Base-by-base conservation (phyloP, 2,888 invertebrate species). In the Mythimna ferrago region DNA sequence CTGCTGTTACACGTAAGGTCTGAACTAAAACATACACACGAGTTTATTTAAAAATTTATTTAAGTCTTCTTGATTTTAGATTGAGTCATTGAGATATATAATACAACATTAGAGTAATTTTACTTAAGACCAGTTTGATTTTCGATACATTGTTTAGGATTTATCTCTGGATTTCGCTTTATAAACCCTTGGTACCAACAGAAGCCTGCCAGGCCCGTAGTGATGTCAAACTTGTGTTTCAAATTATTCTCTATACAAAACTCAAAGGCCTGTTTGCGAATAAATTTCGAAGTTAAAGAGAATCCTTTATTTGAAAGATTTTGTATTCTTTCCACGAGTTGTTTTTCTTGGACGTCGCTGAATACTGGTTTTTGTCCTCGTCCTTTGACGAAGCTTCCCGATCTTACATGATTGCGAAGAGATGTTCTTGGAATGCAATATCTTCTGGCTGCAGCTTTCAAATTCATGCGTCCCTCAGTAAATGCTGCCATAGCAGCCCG, bases 181-280 rank as follows among this genome's bases (percentile, higher is more conserved):
- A 75, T 14, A 75, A 76, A 76, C 10, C 7, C 7, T 5, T 5
- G 21, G 6, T 35, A 48, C 73, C 73, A 76, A 0, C 58, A 9
- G 11, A 6, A 4, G 11, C 75, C 70, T 6, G 75, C 78, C 48
- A 68, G 44, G 2, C 73, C 73, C 2, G 19, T 44, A 21, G 19
- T 53, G 14, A 16, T 56, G 32, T 73, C 62, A 57, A 76, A 76
- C 19, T 53, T 53, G 2, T 73, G 63, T 44, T 57, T 44, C 16
- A 76, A 70, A 32, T 57, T 54, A 66, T 70, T 10, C 54, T 75
- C 57, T 19, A 64, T 1, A 57, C 75, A 75, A 64, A 57, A 76
- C 11, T 71, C 38, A 41, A 71, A 71, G 11, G 71, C 71, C 14
- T 71, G n/a, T 58, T 38, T 68, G 10, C 71, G 57, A 71, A 68